Base-by-base conservation (phyloP, 2,797 vertebrate species). In the Tamandua tetradactyla region DNA sequence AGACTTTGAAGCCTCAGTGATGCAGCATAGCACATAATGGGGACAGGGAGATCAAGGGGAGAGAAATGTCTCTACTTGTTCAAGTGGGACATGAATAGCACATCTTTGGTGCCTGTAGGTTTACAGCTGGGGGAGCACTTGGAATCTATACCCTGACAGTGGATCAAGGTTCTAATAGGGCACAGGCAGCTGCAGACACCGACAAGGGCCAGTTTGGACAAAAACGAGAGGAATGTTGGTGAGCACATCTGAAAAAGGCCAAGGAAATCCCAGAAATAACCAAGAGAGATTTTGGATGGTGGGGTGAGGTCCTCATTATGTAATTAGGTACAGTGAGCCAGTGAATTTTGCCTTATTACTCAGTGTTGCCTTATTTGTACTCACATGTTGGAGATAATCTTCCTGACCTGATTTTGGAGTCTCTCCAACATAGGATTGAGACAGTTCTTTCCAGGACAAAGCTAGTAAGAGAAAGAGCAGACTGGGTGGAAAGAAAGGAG, bases 361-460 rank as follows among this genome's bases (percentile, higher is more conserved):
- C 83, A 87, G 52, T 1, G 0, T 92, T 68, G 35, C 44, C 32
- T 89, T 89, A 55, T 91, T 83, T 94, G 91, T 57, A 74, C 75
- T 30, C 80, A 94, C 81, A 72, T 22, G 47, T 83, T 59, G 25
- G 57, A 94, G 91, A 61, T 30, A 64, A 89, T 87, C 85, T 82
- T 88, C 71, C 37, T 83, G 59, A 94, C 25, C 49, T 42, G 55
- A 57, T 1, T 88, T 89, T 86, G 89, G 75, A 93, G 30, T 49
- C 61, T 72, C 47, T 71, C 55, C 62, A 92, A 47, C 8, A 9
- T 52, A 11, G n/a, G 59, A 44, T 25, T 35, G 69, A 91, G 14
- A 79, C 35, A n/a, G 47, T 84, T 95, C 52, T 86, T 95, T 94
- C 49, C 17, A 62, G 87, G 47, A 85, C 18, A 52, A 0, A 6